These are phyloP conservation scores for Spizella passerina DNA, from an alignment of 2,797 vertebrate genomes.

Conservation along the genomic window DNA sequence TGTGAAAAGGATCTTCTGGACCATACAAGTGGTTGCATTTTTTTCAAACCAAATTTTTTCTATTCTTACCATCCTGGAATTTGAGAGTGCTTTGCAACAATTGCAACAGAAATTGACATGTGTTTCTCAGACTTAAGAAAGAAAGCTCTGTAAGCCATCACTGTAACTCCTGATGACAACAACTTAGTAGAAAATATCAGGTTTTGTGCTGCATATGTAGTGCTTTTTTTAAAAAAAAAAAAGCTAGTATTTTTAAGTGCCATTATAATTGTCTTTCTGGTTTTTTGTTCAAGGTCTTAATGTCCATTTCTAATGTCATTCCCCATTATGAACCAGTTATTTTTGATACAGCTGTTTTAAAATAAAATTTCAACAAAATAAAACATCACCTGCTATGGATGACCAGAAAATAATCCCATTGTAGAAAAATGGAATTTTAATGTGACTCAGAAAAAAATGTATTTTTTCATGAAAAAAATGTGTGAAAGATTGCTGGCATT, in stretches of 20 bases:
- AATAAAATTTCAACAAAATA: not conserved
- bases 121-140: not conserved
- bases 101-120: not conserved
- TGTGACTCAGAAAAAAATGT: not conserved
- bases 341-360: not conserved
- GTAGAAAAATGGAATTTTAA: not conserved
- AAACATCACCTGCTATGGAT: not conserved
- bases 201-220: not conserved
- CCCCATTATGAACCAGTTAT: not conserved
- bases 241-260: not conserved
- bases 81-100: not conserved
- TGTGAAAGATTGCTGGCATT: not conserved
- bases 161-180: not conserved
- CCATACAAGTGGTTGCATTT: not conserved
- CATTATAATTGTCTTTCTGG: not conserved
- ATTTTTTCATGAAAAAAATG: not conserved
- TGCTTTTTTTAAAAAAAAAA: not conserved
- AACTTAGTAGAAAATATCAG: not conserved
- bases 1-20: not conserved
- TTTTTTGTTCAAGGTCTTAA: not conserved
- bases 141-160: not conserved
- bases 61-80: not conserved
- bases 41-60: not conserved
- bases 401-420: not conserved
- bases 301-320: not conserved